Evolutionary conservation across 2,797 vertebrate genomes (phyloP).

Genomic region (Rhynchotus rufescens): DNA sequence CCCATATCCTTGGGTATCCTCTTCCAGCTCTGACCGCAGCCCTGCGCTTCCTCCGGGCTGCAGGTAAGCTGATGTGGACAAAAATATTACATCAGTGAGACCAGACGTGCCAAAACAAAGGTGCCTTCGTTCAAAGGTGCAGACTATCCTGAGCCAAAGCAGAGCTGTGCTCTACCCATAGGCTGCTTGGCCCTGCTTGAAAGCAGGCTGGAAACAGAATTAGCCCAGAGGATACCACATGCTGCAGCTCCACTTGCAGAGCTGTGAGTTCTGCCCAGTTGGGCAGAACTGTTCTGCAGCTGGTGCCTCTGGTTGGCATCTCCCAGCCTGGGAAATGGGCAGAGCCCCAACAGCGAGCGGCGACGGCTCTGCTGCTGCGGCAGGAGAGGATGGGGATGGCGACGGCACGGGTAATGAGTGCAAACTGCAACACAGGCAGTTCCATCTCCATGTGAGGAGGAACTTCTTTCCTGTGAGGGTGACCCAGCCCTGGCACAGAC

Average conservation of each 20-base stretch:
- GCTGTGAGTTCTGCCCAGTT: not conserved
- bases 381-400: no score
- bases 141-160: not conserved
- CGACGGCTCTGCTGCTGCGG: no score
- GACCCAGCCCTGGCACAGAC: no score
- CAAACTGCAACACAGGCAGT: no score
- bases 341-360: not conserved
- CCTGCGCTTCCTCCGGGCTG: constrained; percentile 43
- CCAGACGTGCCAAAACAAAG: constrained; percentile 15
- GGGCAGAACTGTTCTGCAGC: rapidly evolving
- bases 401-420: no score
- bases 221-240: no score
- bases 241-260: not conserved
- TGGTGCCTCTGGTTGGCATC: no score
- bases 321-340: not conserved
- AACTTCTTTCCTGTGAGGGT: no score
- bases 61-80: constrained; percentile 27
- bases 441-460: no score
- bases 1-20: not conserved
- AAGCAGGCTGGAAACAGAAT: not conserved
- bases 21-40: not conserved
- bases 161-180: not conserved
- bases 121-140: not conserved
- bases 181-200: not conserved
- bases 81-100: not conserved